Conservation (phyloP, 2,113 vertebrate species). For the Mus spicilegus region DNA sequence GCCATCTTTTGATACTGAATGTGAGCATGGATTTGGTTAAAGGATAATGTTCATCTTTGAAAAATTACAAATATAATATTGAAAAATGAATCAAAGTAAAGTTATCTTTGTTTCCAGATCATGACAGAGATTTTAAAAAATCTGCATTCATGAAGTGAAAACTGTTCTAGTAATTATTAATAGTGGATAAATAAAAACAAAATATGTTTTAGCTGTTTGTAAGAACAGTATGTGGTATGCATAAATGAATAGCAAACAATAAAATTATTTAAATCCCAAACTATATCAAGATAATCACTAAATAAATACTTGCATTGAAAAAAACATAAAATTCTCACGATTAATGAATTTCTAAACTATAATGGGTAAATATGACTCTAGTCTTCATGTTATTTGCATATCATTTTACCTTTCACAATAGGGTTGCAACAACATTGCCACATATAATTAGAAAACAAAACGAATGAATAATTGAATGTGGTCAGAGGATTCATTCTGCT, state of each 20-base stretch:
- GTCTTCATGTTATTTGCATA: not conserved
- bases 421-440: not conserved
- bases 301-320: conserved; percentile 7
- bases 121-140: not conserved
- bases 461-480: not conserved
- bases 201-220: not conserved
- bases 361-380: not conserved
- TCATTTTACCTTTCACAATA: not conserved
- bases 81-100: not conserved
- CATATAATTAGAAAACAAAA: not conserved
- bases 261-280: conserved; percentile 14
- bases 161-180: not conserved
- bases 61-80: not conserved
- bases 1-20: not conserved
- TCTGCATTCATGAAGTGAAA: not conserved
- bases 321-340: not conserved
- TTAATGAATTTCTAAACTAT: not conserved
- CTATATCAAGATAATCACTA: not conserved
- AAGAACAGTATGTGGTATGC: not conserved
- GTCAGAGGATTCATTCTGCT: not conserved
- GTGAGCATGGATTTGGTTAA: not conserved
- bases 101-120: not conserved
- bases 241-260: conserved; percentile 22
- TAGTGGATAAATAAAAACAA: not conserved
- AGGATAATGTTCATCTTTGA: not conserved